Conservation (phyloP, 2,113 vertebrate species). For the Deroptyus accipitrinus region DNA sequence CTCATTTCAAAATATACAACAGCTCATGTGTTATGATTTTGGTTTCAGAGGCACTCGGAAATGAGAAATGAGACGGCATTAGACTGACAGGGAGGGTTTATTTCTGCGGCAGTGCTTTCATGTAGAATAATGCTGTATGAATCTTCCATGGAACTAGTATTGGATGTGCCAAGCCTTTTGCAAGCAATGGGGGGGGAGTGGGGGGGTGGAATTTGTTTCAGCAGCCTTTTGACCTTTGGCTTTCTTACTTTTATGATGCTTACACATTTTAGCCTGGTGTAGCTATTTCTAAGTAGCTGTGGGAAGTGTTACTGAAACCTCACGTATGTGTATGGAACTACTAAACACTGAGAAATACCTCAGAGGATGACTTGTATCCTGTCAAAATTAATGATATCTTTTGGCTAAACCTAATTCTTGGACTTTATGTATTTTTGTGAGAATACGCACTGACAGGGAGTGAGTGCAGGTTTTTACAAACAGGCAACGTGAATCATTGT, state of each 20-base stretch:
- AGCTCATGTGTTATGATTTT: not conserved
- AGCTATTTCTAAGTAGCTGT: not conserved
- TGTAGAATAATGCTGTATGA: not conserved
- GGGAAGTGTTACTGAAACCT: not conserved
- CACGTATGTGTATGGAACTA: accelerated
- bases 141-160: not conserved
- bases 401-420: not conserved
- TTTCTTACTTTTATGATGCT: not conserved
- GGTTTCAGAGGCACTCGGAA: not conserved
- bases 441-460: not conserved
- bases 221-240: not conserved
- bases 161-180: not conserved
- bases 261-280: not conserved
- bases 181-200: not conserved
- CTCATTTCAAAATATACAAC: not conserved
- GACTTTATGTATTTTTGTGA: not conserved
- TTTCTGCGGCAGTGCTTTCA: not conserved
- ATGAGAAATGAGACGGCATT: not conserved
- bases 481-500: not conserved
- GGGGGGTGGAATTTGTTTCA: not conserved
- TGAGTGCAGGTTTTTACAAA: not conserved
- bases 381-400: not conserved
- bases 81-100: not conserved
- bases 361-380: not conserved
- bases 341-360: not conserved